phyloP scores from a whole-genome alignment of 2,797 vertebrate species.

The Cuculus canorus region DNA sequence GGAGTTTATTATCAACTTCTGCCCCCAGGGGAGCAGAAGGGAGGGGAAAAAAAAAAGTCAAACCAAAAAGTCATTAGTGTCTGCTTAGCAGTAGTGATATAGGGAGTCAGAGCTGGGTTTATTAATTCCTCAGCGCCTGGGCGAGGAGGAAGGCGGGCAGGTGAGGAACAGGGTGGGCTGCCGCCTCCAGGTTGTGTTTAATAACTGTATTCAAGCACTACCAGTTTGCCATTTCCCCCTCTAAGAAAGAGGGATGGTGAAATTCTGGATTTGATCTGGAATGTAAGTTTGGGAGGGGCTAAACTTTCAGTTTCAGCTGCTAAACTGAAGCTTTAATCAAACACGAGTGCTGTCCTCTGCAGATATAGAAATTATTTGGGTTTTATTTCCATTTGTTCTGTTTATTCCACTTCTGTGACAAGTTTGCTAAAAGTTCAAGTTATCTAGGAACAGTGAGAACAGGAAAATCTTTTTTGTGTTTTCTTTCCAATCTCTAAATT shows the following conservation, averaged over 20 bases:
- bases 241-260: neutral
- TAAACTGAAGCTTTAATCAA: neutral
- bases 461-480: neutral
- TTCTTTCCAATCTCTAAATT: neutral
- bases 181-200: neutral
- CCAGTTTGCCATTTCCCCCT: neutral
- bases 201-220: neutral
- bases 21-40: neutral
- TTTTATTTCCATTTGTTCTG: neutral
- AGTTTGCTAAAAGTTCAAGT: neutral
- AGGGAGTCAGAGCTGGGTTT: neutral
- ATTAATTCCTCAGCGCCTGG: neutral
- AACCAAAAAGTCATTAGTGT: neutral
- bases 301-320: neutral
- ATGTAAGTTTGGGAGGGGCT: neutral
- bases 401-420: neutral
- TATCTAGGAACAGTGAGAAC: neutral
- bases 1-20: slow-evolving; percentile 39
- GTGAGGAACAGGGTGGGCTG: neutral
- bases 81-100: neutral
- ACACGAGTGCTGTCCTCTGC: neutral
- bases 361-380: neutral
- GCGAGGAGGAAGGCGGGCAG: neutral
- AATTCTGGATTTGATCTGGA: neutral
- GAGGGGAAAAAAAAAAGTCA: neutral